Conservation (phyloP, 2,797 vertebrate genomes). For the Hoplostethus mediterraneus region DNA sequence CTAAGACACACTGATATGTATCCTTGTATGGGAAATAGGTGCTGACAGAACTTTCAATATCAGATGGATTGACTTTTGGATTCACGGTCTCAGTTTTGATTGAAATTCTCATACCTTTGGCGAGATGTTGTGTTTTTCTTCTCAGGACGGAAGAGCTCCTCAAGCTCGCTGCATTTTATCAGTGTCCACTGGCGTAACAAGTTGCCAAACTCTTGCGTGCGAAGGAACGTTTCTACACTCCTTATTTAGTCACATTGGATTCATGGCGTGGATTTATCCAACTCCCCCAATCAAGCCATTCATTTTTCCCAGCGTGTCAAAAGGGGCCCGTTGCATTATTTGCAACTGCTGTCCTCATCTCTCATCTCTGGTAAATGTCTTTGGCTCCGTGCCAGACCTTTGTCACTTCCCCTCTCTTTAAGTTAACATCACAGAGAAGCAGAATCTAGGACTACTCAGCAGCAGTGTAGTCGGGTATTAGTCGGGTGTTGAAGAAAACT, state of each 20-base stretch:
- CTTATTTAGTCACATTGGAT: slow-evolving; percentile 75
- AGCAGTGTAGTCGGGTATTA: slow-evolving; percentile 12
- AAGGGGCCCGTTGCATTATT: slow-evolving; percentile 20
- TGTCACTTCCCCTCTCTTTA: slow-evolving; percentile 9
- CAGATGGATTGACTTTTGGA: slow-evolving; percentile 56
- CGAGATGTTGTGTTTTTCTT: slow-evolving; percentile 54
- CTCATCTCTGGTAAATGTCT: slow-evolving; percentile 50
- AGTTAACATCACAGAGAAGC: background rate
- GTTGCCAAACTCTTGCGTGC: slow-evolving; percentile 52
- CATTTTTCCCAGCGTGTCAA: slow-evolving; percentile 39
- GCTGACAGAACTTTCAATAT: slow-evolving; percentile 59
- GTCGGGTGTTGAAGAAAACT: too few relatives aligned
- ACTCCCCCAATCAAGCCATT: slow-evolving; percentile 54
- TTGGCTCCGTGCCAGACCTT: slow-evolving; percentile 33
- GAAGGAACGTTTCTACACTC: slow-evolving; percentile 55
- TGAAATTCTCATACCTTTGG: slow-evolving; percentile 60
- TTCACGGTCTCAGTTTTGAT: slow-evolving; percentile 54
- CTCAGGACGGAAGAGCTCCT: slow-evolving; percentile 56
- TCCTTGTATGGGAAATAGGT: slow-evolving; percentile 34
- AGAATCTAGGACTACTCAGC: slow-evolving; percentile 23
- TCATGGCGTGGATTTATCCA: slow-evolving; percentile 51
- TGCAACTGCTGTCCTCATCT: slow-evolving; percentile 39
- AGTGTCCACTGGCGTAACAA: slow-evolving; percentile 47
- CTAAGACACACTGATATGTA: slow-evolving; percentile 45
- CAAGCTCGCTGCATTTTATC: slow-evolving; percentile 47